These are phyloP conservation scores for Phrixothrix hirtus DNA, from an alignment of 2,888 invertebrate genomes.

Conservation along the genomic window DNA sequence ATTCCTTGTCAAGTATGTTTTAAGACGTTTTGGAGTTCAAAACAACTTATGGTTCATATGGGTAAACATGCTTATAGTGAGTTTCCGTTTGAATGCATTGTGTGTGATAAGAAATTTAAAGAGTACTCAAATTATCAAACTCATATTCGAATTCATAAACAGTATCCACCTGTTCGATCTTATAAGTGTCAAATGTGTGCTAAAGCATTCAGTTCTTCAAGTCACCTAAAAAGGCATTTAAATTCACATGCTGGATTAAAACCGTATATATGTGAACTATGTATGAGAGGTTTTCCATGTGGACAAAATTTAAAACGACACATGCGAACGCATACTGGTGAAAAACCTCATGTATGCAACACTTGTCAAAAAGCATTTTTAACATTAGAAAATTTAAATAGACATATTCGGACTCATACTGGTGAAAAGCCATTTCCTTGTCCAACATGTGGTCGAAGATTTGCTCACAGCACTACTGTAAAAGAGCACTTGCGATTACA, in stretches of 20 bases:
- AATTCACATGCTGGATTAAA: conserved; percentile 49
- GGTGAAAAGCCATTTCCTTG: conserved; percentile 49
- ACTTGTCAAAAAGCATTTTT: conserved; percentile 45
- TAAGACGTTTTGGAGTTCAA: conserved; percentile 43
- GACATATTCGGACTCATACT: conserved; percentile 49
- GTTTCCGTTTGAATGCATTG: conserved; percentile 43
- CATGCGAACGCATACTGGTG: conserved; percentile 49
- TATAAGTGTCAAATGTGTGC: conserved; percentile 48
- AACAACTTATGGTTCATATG: conserved; percentile 44
- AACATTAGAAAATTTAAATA: conserved; percentile 46
- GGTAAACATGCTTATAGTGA: conserved; percentile 41
- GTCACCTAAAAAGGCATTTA: conserved; percentile 47
- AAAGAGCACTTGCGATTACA: conserved; percentile 50
- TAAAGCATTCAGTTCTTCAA: conserved; percentile 44
- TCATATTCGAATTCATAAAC: conserved; percentile 38
- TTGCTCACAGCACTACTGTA: conserved; percentile 50
- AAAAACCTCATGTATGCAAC: conserved; percentile 46
- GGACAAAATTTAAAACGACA: conserved; percentile 48
- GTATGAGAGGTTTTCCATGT: conserved; percentile 46
- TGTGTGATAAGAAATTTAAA: conserved; percentile 46
- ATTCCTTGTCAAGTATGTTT: conserved; percentile 44
- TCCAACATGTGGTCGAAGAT: conserved; percentile 44
- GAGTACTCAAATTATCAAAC: conserved; percentile 41
- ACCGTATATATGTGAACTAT: conserved; percentile 46
- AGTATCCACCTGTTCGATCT: conserved; percentile 40